Base-by-base conservation (phyloP, 2,888 invertebrate genomes). In the Eristalis arbustorum region DNA sequence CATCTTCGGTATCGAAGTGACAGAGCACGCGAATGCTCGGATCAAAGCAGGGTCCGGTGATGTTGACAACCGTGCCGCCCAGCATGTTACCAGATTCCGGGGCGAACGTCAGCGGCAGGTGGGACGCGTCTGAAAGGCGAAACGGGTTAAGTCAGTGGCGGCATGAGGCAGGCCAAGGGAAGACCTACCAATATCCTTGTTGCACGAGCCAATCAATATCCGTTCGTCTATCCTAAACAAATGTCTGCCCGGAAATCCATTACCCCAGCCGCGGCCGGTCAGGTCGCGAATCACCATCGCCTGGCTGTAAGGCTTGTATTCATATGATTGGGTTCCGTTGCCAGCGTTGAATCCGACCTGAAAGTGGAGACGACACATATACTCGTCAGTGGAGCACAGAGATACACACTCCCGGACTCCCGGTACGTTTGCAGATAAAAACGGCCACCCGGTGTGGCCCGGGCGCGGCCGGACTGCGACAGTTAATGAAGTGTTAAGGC, bases 1-100 rank as follows among this genome's bases (percentile, higher is more conserved):
- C 97, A 79, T 96, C 95, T 88, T 96, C 96, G 0, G 96, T 96
- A 90, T 98, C 97, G 90, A 98, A 98, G 88, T 96, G 95, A 90
- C 98, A 98, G 72, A 95, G 95, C 66, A 98, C 95, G 88, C 96
- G 95, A 89, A 97, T 96, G 1, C 94, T 94, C 0, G 95, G 95
- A 88, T 95, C 94, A 91, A 99, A 97, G 91, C 99, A 99, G 2
- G 98, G 98, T 0, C 99, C 99, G 0, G 99, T 98, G 80, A 99
- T 97, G 91, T 99, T 98, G 56, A 99, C 98, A 73, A 98, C 96
- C 0, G 98, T 97, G 1, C 99, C 99, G 3, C 99, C 99, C 88
- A 99, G 94, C 99, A 99, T 99, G 92, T 98, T 98, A 4, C 98
- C 99, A 91, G 97, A 98, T 92, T 98, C 98, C 0, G 98, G 98